Evolutionary conservation across 2,113 vertebrate genomes (phyloP).

Genomic region (Callipepla squamata): DNA sequence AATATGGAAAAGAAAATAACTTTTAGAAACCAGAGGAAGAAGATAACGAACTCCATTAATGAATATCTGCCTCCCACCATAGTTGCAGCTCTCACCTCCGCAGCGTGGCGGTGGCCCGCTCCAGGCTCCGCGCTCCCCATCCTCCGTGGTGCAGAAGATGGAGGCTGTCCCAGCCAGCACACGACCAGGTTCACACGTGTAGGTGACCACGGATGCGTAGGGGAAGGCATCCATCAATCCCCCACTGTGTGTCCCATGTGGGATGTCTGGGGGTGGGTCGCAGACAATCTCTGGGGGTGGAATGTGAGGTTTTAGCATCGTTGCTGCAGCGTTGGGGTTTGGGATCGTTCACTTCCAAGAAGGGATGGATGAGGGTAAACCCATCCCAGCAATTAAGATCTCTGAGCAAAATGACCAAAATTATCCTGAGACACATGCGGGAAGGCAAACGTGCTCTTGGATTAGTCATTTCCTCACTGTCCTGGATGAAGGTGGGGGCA

Average conservation of each 20-base stretch:
- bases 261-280: neutral
- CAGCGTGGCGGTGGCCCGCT: constrained; percentile 4
- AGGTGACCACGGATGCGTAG: constrained; percentile 46
- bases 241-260: constrained; percentile 11
- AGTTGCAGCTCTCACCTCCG: neutral
- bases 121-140: constrained; percentile 45
- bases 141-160: constrained; percentile 46
- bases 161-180: neutral
- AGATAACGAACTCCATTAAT: no score
- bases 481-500: neutral
- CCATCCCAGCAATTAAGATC: neutral
- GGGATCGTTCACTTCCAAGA: neutral
- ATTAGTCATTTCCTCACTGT: neutral
- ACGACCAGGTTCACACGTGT: constrained; percentile 30
- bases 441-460: neutral
- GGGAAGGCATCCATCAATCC: neutral
- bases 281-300: constrained; percentile 50
- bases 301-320: neutral
- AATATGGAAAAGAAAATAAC: fast-evolving
- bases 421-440: fast-evolving
- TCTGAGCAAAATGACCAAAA: neutral
- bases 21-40: neutral
- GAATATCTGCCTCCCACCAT: fast-evolving
- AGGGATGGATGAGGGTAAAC: fast-evolving
- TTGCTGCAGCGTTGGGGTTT: fast-evolving